Base-by-base conservation (phyloP, 2,888 invertebrate species). In the Drosophila mulleri region DNA sequence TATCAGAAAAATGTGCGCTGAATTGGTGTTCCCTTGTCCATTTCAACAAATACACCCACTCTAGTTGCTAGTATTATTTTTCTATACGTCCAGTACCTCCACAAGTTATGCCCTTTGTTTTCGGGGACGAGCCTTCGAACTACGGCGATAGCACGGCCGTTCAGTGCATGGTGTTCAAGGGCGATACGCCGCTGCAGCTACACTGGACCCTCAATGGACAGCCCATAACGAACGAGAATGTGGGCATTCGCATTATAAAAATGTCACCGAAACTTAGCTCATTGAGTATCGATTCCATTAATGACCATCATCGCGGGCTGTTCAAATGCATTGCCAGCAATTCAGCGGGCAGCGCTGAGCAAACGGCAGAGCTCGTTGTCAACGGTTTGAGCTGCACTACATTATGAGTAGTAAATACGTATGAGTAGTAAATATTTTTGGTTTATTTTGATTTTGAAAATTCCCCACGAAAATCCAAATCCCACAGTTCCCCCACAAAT, bases 291-390 rank as follows among this genome's bases (percentile, higher is more conserved):
- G 96, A 96, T 83, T 94, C 95, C 16, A 96, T 97, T 52, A 95
- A 95, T 58, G 96, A 95, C 53, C 94, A 95, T 78, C 96, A 97
- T 92, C 95, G 95, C 73, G 97, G 97, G 81, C 94, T 95, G 67
- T 97, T 96, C 89, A 96, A 96, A 74, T 96, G 96, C 91, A 94
- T 94, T 78, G 96, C 96, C 60, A 94, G 94, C 92, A 97, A 97
- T 93, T 94, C 94, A 86, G 96, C 96, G 63, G 97, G 96, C 86
- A 93, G 93, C 71, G 94, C 95, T 79, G 95, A 94, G 80, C 95
- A 95, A 92, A 95, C 95, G 67, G 95, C 96, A 74, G 94, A 94
- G 88, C 94, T 97, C 81, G 94, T 95, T 90, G 96, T 97, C 78
- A 96, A 96, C 92, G 96, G 96, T 96, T 76, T 32, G 89, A 62